These are phyloP conservation scores for Leucoma salicis DNA, from an alignment of 2,888 invertebrate genomes.

Conservation along the genomic window DNA sequence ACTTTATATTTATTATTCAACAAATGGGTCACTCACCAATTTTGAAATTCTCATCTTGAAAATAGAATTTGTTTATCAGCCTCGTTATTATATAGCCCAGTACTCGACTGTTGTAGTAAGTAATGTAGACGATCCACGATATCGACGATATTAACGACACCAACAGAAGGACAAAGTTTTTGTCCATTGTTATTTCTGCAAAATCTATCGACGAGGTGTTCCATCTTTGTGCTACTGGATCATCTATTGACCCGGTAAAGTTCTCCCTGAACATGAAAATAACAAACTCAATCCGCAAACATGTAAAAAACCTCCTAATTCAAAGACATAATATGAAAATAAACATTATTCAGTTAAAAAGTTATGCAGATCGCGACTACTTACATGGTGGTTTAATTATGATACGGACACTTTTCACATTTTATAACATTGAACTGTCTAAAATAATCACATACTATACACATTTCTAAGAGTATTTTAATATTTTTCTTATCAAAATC, in stretches of 20 bases:
- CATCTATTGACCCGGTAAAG: constrained; percentile 50
- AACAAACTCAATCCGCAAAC: constrained; percentile 28
- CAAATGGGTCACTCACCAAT: constrained; percentile 84
- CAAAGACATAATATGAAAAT: constrained; percentile 38
- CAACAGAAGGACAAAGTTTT: constrained; percentile 88
- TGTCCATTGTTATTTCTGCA: constrained; percentile 87
- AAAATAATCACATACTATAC: constrained; percentile 45
- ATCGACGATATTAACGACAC: constrained; percentile 92
- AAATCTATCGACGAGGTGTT: constrained; percentile 83
- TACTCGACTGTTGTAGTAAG: constrained; percentile 96
- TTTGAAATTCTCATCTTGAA: constrained; percentile 93
- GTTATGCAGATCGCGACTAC: constrained; percentile 48
- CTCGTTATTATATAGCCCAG: constrained; percentile 95
- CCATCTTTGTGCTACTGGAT: constrained; percentile 77
- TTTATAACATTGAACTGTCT: constrained; percentile 41
- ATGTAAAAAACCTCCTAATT: constrained; percentile 35
- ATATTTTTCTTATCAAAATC: constrained; percentile 45
- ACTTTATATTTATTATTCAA: constrained; percentile 1
- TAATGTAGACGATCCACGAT: constrained; percentile 96
- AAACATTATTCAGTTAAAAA: constrained; percentile 43
- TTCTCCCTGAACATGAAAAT: constrained; percentile 59
- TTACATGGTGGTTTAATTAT: constrained; percentile 51
- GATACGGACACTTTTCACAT: constrained; percentile 57
- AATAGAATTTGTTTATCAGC: constrained; percentile 92
- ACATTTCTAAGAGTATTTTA: constrained; percentile 43